Evolutionary conservation across 2,797 vertebrate genomes (phyloP), one percentile per base, ranked within the genome.

Genomic region (Gobio occitaniae): DNA sequence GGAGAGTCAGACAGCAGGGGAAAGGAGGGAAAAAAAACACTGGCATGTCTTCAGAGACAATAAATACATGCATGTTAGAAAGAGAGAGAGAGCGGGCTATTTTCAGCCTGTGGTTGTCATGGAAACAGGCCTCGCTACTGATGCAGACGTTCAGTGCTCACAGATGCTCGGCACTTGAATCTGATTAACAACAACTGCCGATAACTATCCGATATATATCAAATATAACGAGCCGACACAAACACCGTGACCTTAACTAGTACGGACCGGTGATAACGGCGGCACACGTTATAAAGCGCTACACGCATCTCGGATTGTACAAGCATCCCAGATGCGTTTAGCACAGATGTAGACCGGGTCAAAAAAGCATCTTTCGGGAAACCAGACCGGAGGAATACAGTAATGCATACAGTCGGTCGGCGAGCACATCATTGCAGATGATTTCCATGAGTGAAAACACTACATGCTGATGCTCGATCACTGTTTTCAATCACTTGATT

Each of bases 81-180:
- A 76, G 80, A 74, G 21, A 79, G 80, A 71, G 56, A 87, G 74
- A 79, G 78, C 11, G 5, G 56, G 93, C 95, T 96, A 96, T 96
- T 96, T 96, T 95, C 91, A 91, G 93, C 93, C 78, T 78, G 86
- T 86, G 87, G 95, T 96, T 94, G 94, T 94, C 95, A 95, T 96
- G 94, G 95, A 95, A 95, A 96, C 95, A 95, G 94, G 94, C 94
- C 92, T 94, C 93, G 92, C 93, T 94, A 94, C 94, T 95, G 94
- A 95, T 94, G 93, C 93, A 95, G 94, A 95, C 92, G 93, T 93
- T 93, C 91, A 94, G 91, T 93, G 93, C 92, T 93, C 94, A 93
- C 92, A 93, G 93, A 93, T 92, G 86, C 90, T 90, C 92, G 92
- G 93, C 93, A 90, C 94, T 94, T 92, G 91, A 89, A 81, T 81